A percentile compares a stretch with the other conserved stretches of the same genome.
Evolutionary conservation across 1,140 invertebrate species (phyloP).

Genomic region (Zophobas atratus): DNA sequence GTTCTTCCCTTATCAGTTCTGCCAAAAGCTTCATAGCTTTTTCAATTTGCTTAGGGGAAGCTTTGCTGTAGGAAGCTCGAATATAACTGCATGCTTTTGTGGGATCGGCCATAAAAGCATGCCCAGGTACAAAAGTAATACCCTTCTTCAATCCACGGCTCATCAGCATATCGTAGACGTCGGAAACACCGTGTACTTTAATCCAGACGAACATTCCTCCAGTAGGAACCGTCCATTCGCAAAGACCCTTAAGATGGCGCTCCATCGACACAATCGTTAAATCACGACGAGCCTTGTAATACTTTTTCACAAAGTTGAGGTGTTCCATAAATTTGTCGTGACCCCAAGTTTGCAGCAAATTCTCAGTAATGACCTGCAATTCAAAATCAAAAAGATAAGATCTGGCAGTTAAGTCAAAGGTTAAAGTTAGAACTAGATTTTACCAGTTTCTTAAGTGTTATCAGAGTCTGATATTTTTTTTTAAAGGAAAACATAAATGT

Average conservation of each 20-base stretch:
- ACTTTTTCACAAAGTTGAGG: conserved; percentile 73
- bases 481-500: conserved; percentile 10
- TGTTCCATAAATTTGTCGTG: conserved; percentile 75
- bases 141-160: conserved; percentile 73
- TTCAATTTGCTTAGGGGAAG: conserved; percentile 76
- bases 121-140: conserved; percentile 80
- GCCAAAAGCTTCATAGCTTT: conserved; percentile 68
- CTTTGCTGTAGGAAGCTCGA: conserved; percentile 79
- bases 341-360: conserved; percentile 76
- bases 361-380: conserved; percentile 75
- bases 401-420: conserved; percentile 11
- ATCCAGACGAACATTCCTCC: conserved; percentile 89
- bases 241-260: conserved; percentile 77
- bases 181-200: conserved; percentile 76
- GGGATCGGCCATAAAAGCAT: conserved; percentile 77
- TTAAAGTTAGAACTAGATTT: conserved; percentile 36
- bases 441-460: conserved; percentile 13
- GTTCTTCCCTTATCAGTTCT: conserved; percentile 69
- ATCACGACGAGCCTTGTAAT: conserved; percentile 79
- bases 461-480: conserved; percentile 13
- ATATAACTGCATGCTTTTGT: conserved; percentile 75
- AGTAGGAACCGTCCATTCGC: conserved; percentile 76
- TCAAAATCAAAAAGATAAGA: conserved; percentile 49
- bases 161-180: conserved; percentile 83
- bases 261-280: conserved; percentile 74